A percentile compares a stretch with the other conserved stretches of the same genome.
Conservation (phyloP, 1,140 invertebrate species). For the Polyergus mexicanus region DNA sequence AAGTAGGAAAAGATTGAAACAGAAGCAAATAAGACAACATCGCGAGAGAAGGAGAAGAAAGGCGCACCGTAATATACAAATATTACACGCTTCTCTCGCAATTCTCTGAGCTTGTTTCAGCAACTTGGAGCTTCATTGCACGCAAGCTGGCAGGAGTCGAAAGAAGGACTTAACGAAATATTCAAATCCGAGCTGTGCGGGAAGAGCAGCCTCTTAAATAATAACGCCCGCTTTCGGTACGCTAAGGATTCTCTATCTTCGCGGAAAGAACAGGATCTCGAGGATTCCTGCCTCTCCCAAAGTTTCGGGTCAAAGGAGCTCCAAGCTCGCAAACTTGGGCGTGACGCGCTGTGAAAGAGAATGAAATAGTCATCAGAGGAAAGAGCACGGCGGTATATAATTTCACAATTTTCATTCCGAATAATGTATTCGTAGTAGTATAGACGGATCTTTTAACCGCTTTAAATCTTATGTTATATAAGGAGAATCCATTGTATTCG, state of each 20-base stretch:
- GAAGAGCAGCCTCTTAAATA: slow-evolving; percentile 60
- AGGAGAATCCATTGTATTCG: not conserved
- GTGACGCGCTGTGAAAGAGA: slow-evolving; percentile 55
- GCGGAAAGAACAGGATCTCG: slow-evolving; percentile 50
- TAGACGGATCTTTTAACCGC: slow-evolving; percentile 8
- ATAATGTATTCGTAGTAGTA: slow-evolving; percentile 10
- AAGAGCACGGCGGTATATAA: slow-evolving; percentile 49
- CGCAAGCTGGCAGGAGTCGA: slow-evolving; percentile 48
- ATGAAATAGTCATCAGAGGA: slow-evolving; percentile 56
- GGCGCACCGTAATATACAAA: slow-evolving; percentile 20
- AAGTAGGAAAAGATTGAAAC: slow-evolving; percentile 13
- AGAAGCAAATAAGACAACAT: not conserved
- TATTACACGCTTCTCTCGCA: slow-evolving; percentile 47
- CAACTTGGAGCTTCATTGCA: slow-evolving; percentile 33
- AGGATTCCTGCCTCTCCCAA: slow-evolving; percentile 42
- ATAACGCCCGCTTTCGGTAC: slow-evolving; percentile 54
- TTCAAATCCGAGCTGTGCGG: slow-evolving; percentile 57
- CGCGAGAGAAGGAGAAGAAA: slow-evolving; percentile 1
- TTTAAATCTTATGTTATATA: slow-evolving; percentile 9
- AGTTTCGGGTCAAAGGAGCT: slow-evolving; percentile 59
- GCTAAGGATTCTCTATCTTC: slow-evolving; percentile 56
- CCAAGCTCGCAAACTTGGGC: slow-evolving; percentile 52
- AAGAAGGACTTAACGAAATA: slow-evolving; percentile 62
- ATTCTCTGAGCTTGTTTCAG: slow-evolving; percentile 50
- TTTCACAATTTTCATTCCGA: slow-evolving; percentile 38